Base-by-base conservation (phyloP, 2,113 vertebrate species). In the Asarcornis scutulata region DNA sequence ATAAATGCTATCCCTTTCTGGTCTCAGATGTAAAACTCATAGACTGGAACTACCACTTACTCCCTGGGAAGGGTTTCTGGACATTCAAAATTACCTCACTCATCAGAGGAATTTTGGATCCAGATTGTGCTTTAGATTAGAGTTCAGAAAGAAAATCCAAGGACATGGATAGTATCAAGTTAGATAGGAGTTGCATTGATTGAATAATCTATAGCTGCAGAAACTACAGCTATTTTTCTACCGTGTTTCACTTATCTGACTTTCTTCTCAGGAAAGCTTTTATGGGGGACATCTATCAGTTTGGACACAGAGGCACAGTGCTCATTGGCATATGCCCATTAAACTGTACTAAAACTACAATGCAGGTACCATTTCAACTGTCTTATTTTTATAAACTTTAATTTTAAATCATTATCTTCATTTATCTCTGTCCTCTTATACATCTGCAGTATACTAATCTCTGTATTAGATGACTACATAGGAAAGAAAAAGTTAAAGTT, bases 141-240 rank as follows among this genome's bases (percentile, higher is more conserved):
- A 86, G 83, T 91, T 89, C 71, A 73, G 94, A 90, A 95, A 88
- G 80, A 80, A 96, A 95, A 83, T 66, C 84, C 91, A 91, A 96
- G 88, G 83, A 93, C 42, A 11, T 93, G 66, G 80, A 58, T 76
- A 77, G 46, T 91, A 94, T 76, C 85, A 92, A 94, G 74, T 91
- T 96, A 92, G 92, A 84, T 92, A 81, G 92, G 86, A 93, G 83
- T 84, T 91, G 90, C 88, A 96, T 76, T 96, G 95, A 95, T 96
- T 96, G 94, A 92, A 93, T 95, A 95, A 94, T 95, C 92, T 91
- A 96, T 96, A 95, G 78, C 89, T 91, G 87, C 85, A 95, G 82
- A 95, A 96, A 91, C 91, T 80, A 93, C 69, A 88, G 92, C 80
- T 84, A 96, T 93, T 97, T 94, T 96, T 96, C 95, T 94, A 94